Conservation (phyloP, 2,113 vertebrate species). For the Pholis gunnellus region DNA sequence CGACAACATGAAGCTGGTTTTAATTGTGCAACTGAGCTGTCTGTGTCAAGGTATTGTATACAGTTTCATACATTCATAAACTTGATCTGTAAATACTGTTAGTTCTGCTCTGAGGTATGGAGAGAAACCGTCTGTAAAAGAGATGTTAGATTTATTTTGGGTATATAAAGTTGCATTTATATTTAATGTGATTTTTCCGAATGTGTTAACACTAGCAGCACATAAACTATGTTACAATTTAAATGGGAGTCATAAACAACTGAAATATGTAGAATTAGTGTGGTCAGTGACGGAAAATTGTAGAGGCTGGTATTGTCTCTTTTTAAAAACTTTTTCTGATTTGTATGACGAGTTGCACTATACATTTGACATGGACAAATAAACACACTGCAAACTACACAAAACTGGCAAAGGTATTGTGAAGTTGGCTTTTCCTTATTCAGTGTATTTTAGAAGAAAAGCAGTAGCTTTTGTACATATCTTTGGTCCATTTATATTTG, state of each 20-base stretch:
- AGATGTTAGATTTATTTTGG: neutral
- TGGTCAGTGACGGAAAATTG: neutral
- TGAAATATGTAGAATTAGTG: neutral
- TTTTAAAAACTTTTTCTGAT: neutral
- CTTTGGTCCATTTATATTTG: neutral
- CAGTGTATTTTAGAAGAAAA: neutral
- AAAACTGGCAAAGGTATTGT: neutral
- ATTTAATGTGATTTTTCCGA: neutral
- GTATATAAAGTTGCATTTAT: neutral
- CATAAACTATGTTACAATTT: neutral
- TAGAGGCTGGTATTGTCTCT: neutral
- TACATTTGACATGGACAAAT: neutral
- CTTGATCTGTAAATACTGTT: neutral
- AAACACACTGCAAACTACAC: neutral
- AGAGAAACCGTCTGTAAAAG: neutral
- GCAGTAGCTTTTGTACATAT: neutral
- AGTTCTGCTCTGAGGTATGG: neutral
- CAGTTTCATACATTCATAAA: neutral
- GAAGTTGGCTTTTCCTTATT: neutral
- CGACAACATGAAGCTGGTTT: slow-evolving; percentile 60
- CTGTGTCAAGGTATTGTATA: slow-evolving; percentile 65
- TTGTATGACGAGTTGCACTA: neutral
- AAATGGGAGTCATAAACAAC: neutral
- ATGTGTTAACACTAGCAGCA: neutral
- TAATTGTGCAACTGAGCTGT: slow-evolving; percentile 35